Evolutionary conservation across 2,888 invertebrate genomes (phyloP).

Genomic region (Herminia tarsipennalis): DNA sequence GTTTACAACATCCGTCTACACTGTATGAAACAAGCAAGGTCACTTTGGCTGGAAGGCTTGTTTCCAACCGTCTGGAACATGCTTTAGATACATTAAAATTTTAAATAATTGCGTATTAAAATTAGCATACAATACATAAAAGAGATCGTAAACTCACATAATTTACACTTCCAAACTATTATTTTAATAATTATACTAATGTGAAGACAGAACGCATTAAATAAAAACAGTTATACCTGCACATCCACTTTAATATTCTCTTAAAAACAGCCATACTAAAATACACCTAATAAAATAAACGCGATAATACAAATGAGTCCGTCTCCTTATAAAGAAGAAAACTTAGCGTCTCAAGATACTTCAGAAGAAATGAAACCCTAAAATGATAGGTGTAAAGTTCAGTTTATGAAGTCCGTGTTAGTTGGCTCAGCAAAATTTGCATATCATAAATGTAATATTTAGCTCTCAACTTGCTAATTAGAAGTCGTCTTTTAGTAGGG

Average conservation of each 20-base stretch:
- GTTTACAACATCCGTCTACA: too few relatives aligned
- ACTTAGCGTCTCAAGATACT: constrained; percentile 42
- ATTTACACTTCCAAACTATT: too few relatives aligned
- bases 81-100: too few relatives aligned
- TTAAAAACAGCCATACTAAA: constrained; percentile 34
- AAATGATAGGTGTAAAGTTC: constrained; percentile 51
- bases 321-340: constrained; percentile 59
- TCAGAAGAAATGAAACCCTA: constrained; percentile 52
- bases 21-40: too few relatives aligned
- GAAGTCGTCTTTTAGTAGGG: constrained; percentile 73
- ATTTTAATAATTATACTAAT: too few relatives aligned
- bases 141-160: too few relatives aligned
- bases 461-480: constrained; percentile 84
- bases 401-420: constrained; percentile 50
- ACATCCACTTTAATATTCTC: constrained; percentile 32
- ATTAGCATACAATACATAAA: too few relatives aligned
- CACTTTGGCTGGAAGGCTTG: too few relatives aligned
- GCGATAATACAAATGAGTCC: constrained; percentile 61
- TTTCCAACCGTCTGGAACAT: too few relatives aligned
- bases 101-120: too few relatives aligned
- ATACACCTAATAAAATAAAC: constrained; percentile 56
- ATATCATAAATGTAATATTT: constrained; percentile 85
- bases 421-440: constrained; percentile 74
- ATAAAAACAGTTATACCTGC: constrained; percentile 24
- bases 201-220: constrained; percentile 9